Evolutionary conservation across 2,888 invertebrate genomes (phyloP).

Genomic region (Cepaea hortensis): DNA sequence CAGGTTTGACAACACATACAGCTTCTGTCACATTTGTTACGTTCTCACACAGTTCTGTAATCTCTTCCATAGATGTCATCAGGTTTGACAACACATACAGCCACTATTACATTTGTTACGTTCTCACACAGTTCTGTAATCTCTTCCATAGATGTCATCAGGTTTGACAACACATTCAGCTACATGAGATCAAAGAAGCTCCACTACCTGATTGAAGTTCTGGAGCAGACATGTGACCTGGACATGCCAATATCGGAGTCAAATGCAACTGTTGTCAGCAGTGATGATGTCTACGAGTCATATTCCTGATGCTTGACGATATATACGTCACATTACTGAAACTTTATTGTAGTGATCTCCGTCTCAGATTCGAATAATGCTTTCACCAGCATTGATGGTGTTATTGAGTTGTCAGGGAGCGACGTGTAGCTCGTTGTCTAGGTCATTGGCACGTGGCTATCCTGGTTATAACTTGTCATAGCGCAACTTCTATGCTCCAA

Average conservation of each 20-base stretch:
- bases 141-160: conserved; percentile 84
- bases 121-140: not conserved
- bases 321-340: no score
- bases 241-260: conserved; percentile 20
- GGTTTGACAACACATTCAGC: conserved; percentile 91
- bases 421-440: no score
- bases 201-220: conserved; percentile 84
- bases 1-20: conserved; percentile 90
- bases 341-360: no score
- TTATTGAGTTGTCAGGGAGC: no score
- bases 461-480: no score
- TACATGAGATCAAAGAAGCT: conserved; percentile 87
- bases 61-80: conserved; percentile 84
- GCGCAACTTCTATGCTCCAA: no score
- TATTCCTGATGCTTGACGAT: no score
- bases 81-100: conserved; percentile 92
- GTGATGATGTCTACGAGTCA: conserved; percentile 24
- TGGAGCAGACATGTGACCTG: conserved; percentile 75
- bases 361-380: no score
- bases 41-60: not conserved
- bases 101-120: no score
- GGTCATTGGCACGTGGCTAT: no score
- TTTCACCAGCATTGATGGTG: no score
- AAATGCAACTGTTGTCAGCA: not conserved
- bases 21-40: conserved; percentile 69